A percentile compares a stretch with the other conserved stretches of the same genome.
Evolutionary conservation across 2,888 invertebrate species (phyloP).

Genomic region (Endotricha flammealis): DNA sequence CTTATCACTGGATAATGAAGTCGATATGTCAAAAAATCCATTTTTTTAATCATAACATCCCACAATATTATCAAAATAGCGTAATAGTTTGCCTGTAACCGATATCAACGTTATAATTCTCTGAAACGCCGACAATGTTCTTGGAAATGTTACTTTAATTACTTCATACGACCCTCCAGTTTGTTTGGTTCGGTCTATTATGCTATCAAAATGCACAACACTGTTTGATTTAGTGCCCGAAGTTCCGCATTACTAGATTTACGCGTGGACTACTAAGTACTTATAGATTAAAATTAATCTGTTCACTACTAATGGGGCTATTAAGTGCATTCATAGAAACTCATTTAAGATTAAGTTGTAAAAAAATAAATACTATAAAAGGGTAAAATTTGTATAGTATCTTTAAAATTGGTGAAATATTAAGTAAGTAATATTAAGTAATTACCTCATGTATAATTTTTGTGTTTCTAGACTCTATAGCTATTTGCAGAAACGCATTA

Average conservation of each 20-base stretch:
- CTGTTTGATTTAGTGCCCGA: conserved; percentile 53
- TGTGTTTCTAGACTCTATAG: too few species aligned
- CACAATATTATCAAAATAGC: conserved; percentile 1
- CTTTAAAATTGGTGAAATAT: too few species aligned
- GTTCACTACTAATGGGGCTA: conserved; percentile 1
- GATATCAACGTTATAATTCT: conserved; percentile 67
- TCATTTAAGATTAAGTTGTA: neutral
- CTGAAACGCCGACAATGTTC: conserved; percentile 44
- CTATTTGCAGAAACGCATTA: too few species aligned
- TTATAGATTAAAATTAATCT: conserved; percentile 19
- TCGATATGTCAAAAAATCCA: too few species aligned
- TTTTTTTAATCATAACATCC: too few species aligned
- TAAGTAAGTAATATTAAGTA: too few species aligned
- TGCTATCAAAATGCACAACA: conserved; percentile 44
- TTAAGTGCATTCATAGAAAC: conserved; percentile 1
- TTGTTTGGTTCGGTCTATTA: conserved; percentile 58
- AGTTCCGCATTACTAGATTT: conserved; percentile 36
- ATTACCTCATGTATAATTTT: too few species aligned
- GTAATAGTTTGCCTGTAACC: conserved; percentile 37
- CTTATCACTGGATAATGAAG: too few species aligned
- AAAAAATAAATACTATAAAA: too few species aligned
- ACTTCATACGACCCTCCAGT: conserved; percentile 63
- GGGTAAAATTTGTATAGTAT: too few species aligned
- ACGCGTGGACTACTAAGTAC: conserved; percentile 26
- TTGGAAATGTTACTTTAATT: conserved; percentile 72